Evolutionary conservation across 2,113 vertebrate genomes (phyloP), one percentile per base, ranked within the genome.

Genomic region (Crotalus viridis): DNA sequence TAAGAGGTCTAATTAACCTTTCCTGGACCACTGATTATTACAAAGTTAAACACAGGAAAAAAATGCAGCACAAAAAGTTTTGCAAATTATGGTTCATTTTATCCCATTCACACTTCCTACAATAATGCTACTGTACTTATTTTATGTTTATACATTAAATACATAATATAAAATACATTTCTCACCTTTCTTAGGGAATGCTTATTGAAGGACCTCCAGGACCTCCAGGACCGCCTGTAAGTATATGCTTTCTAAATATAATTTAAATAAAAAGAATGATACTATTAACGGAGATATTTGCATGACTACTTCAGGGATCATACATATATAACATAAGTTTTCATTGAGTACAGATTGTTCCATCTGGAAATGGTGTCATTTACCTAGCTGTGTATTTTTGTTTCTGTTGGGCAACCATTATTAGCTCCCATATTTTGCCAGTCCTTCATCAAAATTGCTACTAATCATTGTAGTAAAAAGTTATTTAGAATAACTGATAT

Each of bases 191-290:
- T 0, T 57, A 99, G 99, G 99, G 99, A 26, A 99, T 99, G 99
- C 98, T 99, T 89, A 98, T 99, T n/a, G 99, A 99, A 97, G 99
- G 99, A 93, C 98, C 99, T 10, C 98, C 98, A 0, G 99, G 99
- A 95, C 97, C 98, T 90, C 95, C 97, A 55, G 99, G 99, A 96
- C 98, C 99, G 94, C 97, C 97, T 93, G 99, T 99, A 97, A 98
- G 99, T 98, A 97, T 95, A 92, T 97, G 94, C 93, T 97, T 97
- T 95, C 92, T 87, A 89, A 55, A 26, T 92, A 94, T 4, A 51
- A 88, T 3, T 17, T n/a, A 13, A 26, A 33, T 28, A 51, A 21
- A 61, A 55, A 39, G 56, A 26, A 6, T 43, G 69, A 51, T 51
- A 51, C 48, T 51, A 51, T 51, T 51, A 51, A 10, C 8, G 8